A percentile compares a stretch with the other conserved stretches of the same genome.
phyloP scores from a whole-genome alignment of 1,140 invertebrate genomes.

The Rhagoletis zephyria region DNA sequence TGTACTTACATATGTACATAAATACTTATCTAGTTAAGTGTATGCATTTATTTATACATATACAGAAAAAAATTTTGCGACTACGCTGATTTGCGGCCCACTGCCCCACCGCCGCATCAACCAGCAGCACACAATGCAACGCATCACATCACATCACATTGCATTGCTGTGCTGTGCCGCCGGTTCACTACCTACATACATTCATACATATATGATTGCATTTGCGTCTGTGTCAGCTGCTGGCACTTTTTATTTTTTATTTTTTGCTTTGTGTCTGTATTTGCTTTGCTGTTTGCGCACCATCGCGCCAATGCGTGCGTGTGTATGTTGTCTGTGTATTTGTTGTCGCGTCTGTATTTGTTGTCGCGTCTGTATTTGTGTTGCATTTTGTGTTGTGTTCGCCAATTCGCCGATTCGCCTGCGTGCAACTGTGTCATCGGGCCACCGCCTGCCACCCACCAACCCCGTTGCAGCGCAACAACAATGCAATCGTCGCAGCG shows the following conservation, averaged over 20 bases:
- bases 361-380: constrained; percentile 53
- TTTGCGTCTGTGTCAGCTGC: constrained; percentile 40
- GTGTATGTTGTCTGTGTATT: no score
- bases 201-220: no score
- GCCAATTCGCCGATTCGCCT: constrained; percentile 46
- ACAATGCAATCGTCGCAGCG: background rate
- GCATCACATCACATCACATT: background rate
- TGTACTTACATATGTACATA: background rate
- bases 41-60: background rate
- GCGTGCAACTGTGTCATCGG: constrained; percentile 51
- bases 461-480: background rate
- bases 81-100: constrained; percentile 9
- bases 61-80: no score
- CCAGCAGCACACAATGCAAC: background rate
- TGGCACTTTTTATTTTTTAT: no score
- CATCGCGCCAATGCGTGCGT: no score
- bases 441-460: constrained; percentile 37
- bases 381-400: constrained; percentile 48
- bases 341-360: constrained; percentile 53
- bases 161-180: constrained; percentile 37
- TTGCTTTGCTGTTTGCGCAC: constrained; percentile 32
- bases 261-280: constrained; percentile 49
- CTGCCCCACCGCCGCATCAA: constrained; percentile 41
- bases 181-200: no score
- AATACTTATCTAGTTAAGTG: no score